These are phyloP conservation scores for Ephestia elutella DNA, from an alignment of 1,140 invertebrate genomes.

Conservation along the genomic window DNA sequence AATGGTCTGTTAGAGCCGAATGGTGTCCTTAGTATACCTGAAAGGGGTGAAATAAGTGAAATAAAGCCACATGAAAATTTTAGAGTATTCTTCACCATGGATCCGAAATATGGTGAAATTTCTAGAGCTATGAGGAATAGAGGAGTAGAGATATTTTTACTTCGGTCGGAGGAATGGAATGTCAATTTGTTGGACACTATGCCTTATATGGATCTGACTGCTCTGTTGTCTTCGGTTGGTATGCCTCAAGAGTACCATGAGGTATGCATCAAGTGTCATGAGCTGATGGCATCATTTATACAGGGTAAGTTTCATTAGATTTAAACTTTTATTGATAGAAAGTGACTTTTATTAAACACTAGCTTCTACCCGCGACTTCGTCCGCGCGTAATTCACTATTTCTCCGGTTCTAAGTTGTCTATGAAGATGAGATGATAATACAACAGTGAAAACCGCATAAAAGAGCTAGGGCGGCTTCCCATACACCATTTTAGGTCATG, in stretches of 20 bases:
- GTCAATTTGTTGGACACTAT: slow-evolving; percentile 50
- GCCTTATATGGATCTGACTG: slow-evolving; percentile 61
- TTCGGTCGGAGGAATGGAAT: slow-evolving; percentile 50
- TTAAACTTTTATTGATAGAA: background rate
- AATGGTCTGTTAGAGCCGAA: slow-evolving; percentile 96
- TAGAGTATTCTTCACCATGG: slow-evolving; percentile 94
- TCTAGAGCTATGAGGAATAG: slow-evolving; percentile 99
- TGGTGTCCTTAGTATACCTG: slow-evolving; percentile 92
- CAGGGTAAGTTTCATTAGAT: slow-evolving; percentile 44
- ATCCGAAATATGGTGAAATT: slow-evolving; percentile 95
- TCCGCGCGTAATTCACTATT: too few species aligned
- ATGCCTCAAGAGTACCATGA: slow-evolving; percentile 52
- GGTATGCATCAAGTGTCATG: slow-evolving; percentile 56
- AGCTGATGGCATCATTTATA: slow-evolving; percentile 60
- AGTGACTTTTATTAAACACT: too few species aligned
- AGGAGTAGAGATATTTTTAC: slow-evolving; percentile 93
- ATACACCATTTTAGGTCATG: too few species aligned
- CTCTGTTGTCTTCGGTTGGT: slow-evolving; percentile 54
- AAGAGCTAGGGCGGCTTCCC: too few species aligned
- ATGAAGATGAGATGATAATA: too few species aligned
- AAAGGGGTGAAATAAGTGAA: slow-evolving; percentile 87
- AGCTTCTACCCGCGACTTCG: too few species aligned
- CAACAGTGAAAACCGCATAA: too few species aligned
- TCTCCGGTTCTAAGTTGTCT: too few species aligned
- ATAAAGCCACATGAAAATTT: slow-evolving; percentile 94